phyloP scores from a whole-genome alignment of 2,797 vertebrate genomes.

The Phrynocephalus vlangalii region DNA sequence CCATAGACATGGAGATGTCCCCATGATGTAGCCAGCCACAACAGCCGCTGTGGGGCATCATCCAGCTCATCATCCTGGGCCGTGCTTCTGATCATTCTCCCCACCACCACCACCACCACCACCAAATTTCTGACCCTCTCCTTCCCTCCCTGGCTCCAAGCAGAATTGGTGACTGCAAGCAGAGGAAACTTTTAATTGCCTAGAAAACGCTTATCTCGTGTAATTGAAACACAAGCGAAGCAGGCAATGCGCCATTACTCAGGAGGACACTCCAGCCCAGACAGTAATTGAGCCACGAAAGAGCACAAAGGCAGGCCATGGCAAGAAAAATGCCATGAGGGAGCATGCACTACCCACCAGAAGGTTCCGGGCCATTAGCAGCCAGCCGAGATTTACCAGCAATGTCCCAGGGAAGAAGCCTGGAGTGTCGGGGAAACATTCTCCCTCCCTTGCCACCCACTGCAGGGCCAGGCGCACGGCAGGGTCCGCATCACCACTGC shows the following conservation, averaged over 20 bases:
- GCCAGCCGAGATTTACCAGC: slow-evolving; percentile 8
- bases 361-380: rapidly evolving
- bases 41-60: rapidly evolving
- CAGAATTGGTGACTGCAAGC: background rate
- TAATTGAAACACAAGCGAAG: rapidly evolving
- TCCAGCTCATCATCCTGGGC: background rate
- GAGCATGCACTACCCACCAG: rapidly evolving
- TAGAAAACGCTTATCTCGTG: rapidly evolving
- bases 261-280: rapidly evolving
- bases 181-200: background rate
- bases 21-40: background rate
- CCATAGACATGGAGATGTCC: background rate
- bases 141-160: background rate
- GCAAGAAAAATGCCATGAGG: rapidly evolving
- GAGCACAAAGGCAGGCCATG: slow-evolving; percentile 7
- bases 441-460: rapidly evolving
- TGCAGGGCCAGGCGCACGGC: background rate
- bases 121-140: rapidly evolving
- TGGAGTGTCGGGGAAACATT: slow-evolving; percentile 16
- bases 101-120: background rate
- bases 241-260: rapidly evolving
- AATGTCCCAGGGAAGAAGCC: slow-evolving; percentile 30
- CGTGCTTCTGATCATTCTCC: too few species aligned
- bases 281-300: rapidly evolving
- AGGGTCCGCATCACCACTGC: background rate